A percentile compares a stretch with the other conserved stretches of the same genome.
phyloP scores from a whole-genome alignment of 35 echinoderm and acorn worm genomes.

The Hemicentrotus pulcherrimus region DNA sequence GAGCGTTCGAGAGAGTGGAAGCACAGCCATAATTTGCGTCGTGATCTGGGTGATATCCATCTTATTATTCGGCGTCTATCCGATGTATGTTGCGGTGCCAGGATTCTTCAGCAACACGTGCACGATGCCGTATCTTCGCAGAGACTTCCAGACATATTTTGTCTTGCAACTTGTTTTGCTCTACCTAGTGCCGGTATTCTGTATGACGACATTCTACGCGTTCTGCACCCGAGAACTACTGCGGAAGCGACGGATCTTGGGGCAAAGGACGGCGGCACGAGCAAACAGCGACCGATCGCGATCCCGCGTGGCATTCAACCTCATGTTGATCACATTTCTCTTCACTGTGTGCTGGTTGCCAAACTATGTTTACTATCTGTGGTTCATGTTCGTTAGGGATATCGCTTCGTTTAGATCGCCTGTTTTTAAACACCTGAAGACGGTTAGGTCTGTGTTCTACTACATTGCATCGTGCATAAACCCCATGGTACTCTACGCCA shows the following conservation, averaged over 20 bases:
- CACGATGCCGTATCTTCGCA: not conserved
- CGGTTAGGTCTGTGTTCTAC: conserved; percentile 12
- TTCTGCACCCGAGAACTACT: conserved; percentile 20
- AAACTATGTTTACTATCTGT: conserved; percentile 27
- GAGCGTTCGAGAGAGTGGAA: conserved; percentile 13
- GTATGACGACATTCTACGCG: conserved; percentile 37
- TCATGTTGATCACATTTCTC: conserved; percentile 32
- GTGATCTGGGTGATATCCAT: conserved; percentile 1
- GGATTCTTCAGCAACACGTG: not conserved
- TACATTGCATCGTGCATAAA: conserved; percentile 42
- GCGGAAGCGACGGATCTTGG: conserved; percentile 14
- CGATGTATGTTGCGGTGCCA: not conserved
- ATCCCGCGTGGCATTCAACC: conserved; percentile 33
- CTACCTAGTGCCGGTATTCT: conserved; percentile 3
- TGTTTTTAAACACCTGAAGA: not conserved
- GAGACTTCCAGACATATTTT: conserved; percentile 5
- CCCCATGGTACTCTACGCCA: conserved; percentile 36
- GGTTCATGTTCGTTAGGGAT: conserved; percentile 12
- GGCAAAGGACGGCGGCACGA: not conserved
- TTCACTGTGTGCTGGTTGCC: conserved; percentile 33
- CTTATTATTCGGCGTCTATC: conserved; percentile 23
- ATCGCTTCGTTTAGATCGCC: not conserved
- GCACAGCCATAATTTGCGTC: not conserved
- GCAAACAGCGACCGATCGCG: conserved; percentile 32
- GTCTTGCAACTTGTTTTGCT: conserved; percentile 21